Base-by-base conservation (phyloP, 2,888 invertebrate species). In the Lingula anatina region DNA sequence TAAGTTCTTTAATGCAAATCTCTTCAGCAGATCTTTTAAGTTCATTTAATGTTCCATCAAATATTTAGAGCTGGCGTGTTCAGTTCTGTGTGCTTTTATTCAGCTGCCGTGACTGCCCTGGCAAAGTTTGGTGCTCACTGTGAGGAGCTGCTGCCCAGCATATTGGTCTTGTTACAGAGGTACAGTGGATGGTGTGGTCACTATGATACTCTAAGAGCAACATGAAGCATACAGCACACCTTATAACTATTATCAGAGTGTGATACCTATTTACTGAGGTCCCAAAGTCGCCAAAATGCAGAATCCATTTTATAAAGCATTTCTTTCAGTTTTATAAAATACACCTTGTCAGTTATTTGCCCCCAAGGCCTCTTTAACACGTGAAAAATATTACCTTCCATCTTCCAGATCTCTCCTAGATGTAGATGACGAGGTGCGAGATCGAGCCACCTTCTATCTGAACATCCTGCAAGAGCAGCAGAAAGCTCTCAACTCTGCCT, bases 61-160 rank as follows among this genome's bases (percentile, higher is more conserved):
- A 99, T 0, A 97, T 99, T 0, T 96, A 99, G 0, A 90, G 95
- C 0, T 95, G 99, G 0, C 84, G 99, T 64, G 94, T 97, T 0
- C 94, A 95, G 74, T 99, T 99, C 74, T 99, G 97, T 2, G 97
- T 97, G 0, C 87, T 90, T 47, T 92, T 39, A 44, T 49, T 65
- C 70, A 1, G 99, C 99, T 0, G 97, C 99, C 0, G 97, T 99
- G 0, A 90, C 95, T 0, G 95, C 99, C 0, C 84, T 99, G 64
- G 94, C 97, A 0, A 95, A 95, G 74, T 99, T 99, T 74, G 99
- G 97, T 1, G 97, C 97, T 0, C 87, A 90, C 48, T 92, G 94
- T 75, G 92, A 91, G 0, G 87, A 88, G 61, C 80, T 97, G 41
- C 78, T 92, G 47, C 86, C 86, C 9, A 95, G 95, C 70, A 89